Conservation (phyloP, 2,797 vertebrate genomes). For the Melanotaenia pygmaea region DNA sequence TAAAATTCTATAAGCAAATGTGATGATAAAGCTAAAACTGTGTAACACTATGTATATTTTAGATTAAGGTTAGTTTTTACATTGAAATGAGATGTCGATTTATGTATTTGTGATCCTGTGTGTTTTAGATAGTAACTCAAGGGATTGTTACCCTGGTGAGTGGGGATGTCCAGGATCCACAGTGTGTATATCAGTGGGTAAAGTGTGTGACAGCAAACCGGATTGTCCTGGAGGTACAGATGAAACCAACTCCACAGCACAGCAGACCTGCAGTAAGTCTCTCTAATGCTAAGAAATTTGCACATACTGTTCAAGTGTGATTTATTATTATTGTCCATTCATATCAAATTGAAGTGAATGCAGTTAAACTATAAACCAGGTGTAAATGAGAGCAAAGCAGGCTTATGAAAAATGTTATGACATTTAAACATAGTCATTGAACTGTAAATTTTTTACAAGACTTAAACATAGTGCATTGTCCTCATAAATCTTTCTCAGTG, state of each 20-base stretch:
- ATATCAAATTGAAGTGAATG: not conserved
- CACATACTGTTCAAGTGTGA: not conserved
- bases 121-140: constrained; percentile 74
- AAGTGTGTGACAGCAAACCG: constrained; percentile 76
- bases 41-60: not conserved
- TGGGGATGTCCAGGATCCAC: constrained; percentile 81
- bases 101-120: not conserved
- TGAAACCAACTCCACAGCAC: constrained; percentile 76
- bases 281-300: constrained; percentile 18
- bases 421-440: constrained; percentile 12
- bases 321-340: not conserved
- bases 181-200: constrained; percentile 71
- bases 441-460: constrained; percentile 21
- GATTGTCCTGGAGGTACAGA: constrained; percentile 81
- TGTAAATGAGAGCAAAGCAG: not conserved
- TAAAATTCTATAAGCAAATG: not conserved
- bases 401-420: not conserved
- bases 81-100: not conserved
- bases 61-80: not conserved
- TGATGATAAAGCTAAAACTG: not conserved
- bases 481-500: constrained; percentile 40
- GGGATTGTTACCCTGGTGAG: constrained; percentile 83
- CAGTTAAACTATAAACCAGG: not conserved
- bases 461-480: not conserved
- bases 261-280: constrained; percentile 76